Percentiles rank a stretch among this genome's conserved stretches.
These are phyloP conservation scores for Abrostola tripartita DNA, from an alignment of 2,888 invertebrate species.

Conservation along the genomic window DNA sequence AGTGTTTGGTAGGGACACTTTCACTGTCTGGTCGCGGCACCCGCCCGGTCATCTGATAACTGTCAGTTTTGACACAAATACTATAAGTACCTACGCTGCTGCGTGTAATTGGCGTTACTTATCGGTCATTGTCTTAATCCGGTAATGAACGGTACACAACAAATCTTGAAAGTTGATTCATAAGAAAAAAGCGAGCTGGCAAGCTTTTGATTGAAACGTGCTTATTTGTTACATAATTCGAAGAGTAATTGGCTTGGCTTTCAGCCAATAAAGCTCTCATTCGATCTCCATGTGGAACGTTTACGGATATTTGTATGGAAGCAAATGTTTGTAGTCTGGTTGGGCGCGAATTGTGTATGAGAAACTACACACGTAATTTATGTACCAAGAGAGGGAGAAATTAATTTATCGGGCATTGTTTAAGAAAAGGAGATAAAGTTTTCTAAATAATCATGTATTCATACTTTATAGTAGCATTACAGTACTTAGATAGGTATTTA, in stretches of 20 bases:
- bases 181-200: constrained; percentile 1
- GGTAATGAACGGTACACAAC: constrained; percentile 15
- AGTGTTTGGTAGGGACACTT: constrained; percentile 78
- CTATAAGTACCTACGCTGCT: constrained; percentile 23
- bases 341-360: not conserved
- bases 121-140: constrained; percentile 25
- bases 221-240: not conserved
- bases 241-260: constrained; percentile 1
- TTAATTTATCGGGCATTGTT: not conserved
- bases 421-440: not conserved
- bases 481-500: no score
- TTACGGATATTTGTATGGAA: constrained; percentile 5
- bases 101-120: constrained; percentile 27
- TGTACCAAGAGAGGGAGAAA: not conserved
- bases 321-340: not conserved
- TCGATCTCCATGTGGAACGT: constrained; percentile 1
- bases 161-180: constrained; percentile 11
- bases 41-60: constrained; percentile 70
- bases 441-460: no score
- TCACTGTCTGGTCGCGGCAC: constrained; percentile 74
- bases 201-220: constrained; percentile 2
- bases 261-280: not conserved
- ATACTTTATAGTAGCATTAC: no score
- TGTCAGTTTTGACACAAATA: constrained; percentile 56
- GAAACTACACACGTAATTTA: not conserved